These are phyloP conservation scores for Ptiloglossa arizonensis DNA, from an alignment of 1,140 invertebrate species.

Conservation along the genomic window DNA sequence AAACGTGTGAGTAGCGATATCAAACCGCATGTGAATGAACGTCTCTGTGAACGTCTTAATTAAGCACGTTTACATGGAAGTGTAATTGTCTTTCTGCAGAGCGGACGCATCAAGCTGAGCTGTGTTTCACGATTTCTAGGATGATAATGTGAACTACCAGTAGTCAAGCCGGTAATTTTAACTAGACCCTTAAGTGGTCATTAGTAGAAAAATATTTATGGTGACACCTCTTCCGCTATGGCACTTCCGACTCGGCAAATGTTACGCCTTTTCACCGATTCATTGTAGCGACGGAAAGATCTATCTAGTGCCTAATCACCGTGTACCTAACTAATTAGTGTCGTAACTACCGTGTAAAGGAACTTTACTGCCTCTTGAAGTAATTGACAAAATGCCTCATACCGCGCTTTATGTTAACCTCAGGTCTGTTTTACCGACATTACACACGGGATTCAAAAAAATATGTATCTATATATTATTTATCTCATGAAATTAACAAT, in stretches of 20 bases:
- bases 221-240: slow-evolving; percentile 6
- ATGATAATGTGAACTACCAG: background rate
- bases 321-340: background rate
- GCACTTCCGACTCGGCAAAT: background rate
- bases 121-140: slow-evolving; percentile 7
- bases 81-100: slow-evolving; percentile 5
- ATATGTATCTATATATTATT: too few species aligned
- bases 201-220: slow-evolving; percentile 9
- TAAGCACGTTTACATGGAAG: background rate
- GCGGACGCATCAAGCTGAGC: background rate
- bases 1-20: too few species aligned
- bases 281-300: background rate
- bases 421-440: too few species aligned
- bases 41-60: slow-evolving; percentile 1
- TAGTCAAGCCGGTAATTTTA: background rate
- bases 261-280: background rate
- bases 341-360: background rate
- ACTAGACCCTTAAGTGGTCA: background rate
- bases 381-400: background rate
- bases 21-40: background rate
- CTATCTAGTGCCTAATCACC: background rate
- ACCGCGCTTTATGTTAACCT: background rate
- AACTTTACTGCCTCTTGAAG: background rate
- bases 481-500: too few species aligned
- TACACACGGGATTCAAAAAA: too few species aligned